These are phyloP conservation scores for Dioctria rufipes DNA, from an alignment of 2,888 invertebrate species.

Conservation along the genomic window DNA sequence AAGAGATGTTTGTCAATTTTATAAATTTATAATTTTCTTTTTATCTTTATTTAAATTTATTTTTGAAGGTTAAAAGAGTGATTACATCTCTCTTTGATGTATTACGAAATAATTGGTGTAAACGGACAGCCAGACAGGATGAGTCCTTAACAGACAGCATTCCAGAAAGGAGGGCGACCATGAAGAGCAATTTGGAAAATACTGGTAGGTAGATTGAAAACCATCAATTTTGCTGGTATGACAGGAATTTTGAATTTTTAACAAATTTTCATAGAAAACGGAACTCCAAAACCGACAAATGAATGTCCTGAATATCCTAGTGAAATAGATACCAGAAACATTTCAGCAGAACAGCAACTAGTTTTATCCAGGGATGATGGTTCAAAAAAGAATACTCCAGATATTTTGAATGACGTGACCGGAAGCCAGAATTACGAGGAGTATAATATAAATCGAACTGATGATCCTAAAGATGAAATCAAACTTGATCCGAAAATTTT, in stretches of 20 bases:
- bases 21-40: neutral
- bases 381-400: neutral
- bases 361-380: neutral
- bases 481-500: slow-evolving; percentile 50
- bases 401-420: neutral
- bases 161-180: neutral
- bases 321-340: no score
- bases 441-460: neutral
- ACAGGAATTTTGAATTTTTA: neutral
- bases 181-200: slow-evolving; percentile 33
- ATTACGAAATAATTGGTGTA: neutral
- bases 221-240: neutral
- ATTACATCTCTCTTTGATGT: neutral
- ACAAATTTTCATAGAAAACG: slow-evolving; percentile 7
- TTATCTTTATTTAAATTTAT: neutral
- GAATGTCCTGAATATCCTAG: neutral
- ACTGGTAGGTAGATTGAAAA: neutral
- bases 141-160: slow-evolving; percentile 6
- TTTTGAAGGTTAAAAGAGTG: slow-evolving; percentile 22
- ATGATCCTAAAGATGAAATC: slow-evolving; percentile 11
- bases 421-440: neutral
- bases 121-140: neutral
- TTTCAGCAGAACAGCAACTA: neutral
- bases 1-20: slow-evolving; percentile 73
- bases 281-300: neutral